Conservation (phyloP, 2,888 invertebrate species). For the Oxycera nigricornis region DNA sequence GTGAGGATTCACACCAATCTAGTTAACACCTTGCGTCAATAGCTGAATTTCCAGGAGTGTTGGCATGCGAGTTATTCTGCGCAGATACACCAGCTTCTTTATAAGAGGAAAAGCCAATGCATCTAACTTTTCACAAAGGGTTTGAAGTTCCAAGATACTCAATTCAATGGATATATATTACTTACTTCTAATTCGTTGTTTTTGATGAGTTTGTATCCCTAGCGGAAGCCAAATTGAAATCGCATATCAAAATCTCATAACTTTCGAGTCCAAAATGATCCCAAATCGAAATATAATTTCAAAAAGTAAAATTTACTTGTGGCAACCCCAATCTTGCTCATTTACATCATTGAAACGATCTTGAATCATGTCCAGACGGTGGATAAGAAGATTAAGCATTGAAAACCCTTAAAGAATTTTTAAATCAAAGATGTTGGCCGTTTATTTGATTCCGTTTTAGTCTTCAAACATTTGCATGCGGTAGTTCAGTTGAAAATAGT, state of each 20-base stretch:
- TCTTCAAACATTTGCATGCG: neutral
- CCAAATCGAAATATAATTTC: neutral
- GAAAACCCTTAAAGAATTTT: neutral
- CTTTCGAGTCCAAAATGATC: neutral
- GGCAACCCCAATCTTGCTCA: neutral
- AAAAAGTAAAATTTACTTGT: neutral
- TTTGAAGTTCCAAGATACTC: too few species aligned
- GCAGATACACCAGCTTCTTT: neutral
- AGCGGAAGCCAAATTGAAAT: too few species aligned
- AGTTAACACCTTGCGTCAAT: conserved; percentile 30
- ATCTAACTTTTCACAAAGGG: too few species aligned
- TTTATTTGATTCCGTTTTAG: neutral
- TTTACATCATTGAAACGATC: neutral
- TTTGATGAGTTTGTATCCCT: too few species aligned
- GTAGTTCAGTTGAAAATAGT: neutral
- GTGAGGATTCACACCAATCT: conserved; percentile 33
- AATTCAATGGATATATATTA: too few species aligned
- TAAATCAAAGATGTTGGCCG: neutral
- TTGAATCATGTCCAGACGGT: neutral
- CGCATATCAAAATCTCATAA: neutral
- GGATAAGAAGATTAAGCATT: neutral
- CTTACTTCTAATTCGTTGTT: too few species aligned
- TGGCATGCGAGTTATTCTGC: neutral
- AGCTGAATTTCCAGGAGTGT: neutral
- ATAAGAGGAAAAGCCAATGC: too few species aligned